Percentiles rank a stretch among this genome's conserved stretches.
Evolutionary conservation across 1,140 invertebrate genomes (phyloP).

Genomic region (Chrysoperla carnea): DNA sequence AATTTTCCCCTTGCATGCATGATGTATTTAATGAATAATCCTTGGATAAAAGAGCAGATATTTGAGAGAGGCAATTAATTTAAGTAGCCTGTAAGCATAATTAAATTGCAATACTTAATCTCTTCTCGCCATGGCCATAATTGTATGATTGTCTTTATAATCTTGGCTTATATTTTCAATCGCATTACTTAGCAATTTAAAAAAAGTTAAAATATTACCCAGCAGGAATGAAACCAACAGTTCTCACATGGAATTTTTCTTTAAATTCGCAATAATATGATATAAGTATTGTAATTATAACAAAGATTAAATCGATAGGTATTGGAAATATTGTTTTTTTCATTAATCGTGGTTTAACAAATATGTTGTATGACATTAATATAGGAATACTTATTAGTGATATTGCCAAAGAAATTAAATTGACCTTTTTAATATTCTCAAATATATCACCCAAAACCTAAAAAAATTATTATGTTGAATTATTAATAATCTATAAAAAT

Average conservation of each 20-base stretch:
- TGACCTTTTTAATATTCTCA: conserved; percentile 6
- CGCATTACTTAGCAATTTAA: too few species aligned
- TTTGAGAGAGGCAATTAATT: too few species aligned
- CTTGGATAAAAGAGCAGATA: too few species aligned
- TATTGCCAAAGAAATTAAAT: conserved; percentile 1
- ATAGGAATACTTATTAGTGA: not conserved
- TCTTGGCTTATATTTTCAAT: too few species aligned
- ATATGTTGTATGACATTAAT: not conserved
- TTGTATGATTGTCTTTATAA: too few species aligned
- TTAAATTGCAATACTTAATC: too few species aligned
- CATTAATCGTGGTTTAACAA: conserved; percentile 48
- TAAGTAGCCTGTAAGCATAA: too few species aligned
- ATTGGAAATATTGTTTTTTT: conserved; percentile 57
- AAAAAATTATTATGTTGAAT: not conserved
- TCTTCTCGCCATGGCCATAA: too few species aligned
- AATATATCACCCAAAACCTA: not conserved
- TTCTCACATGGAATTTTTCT: conserved; percentile 34
- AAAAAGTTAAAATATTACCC: conserved; percentile 38
- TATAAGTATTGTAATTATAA: conserved; percentile 54
- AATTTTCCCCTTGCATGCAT: too few species aligned
- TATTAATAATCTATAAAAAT: too few species aligned
- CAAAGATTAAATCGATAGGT: conserved; percentile 72
- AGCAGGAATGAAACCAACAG: conserved; percentile 59
- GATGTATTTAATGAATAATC: too few species aligned
- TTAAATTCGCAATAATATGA: conserved; percentile 41